Percentiles rank a stretch among this genome's conserved stretches.
These are phyloP conservation scores for Muscicapa adusta DNA, from an alignment of 2,113 vertebrate species.

Conservation along the genomic window DNA sequence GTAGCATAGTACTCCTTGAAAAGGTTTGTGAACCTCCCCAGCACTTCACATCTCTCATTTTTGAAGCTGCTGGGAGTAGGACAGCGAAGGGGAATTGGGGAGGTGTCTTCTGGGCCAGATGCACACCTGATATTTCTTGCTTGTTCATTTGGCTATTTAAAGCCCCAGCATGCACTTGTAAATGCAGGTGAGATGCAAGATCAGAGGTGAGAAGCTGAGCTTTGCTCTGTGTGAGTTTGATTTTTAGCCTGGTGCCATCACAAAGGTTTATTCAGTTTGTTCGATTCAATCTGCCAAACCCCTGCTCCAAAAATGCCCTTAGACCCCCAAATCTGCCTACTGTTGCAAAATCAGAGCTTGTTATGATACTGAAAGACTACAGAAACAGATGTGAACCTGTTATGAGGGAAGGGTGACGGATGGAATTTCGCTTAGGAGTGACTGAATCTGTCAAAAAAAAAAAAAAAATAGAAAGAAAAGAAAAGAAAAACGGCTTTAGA, in stretches of 20 bases:
- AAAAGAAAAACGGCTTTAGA: not conserved
- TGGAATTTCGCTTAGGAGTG: not conserved
- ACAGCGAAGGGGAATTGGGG: fast-evolving
- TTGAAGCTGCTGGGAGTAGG: not conserved
- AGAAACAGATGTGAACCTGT: not conserved
- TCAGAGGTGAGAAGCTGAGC: not conserved
- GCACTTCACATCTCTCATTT: not conserved
- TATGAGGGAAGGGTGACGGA: not conserved
- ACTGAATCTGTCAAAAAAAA: not conserved
- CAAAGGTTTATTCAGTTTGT: not conserved
- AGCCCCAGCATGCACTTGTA: not conserved
- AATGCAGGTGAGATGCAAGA: not conserved
- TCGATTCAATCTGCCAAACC: not conserved
- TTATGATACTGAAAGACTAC: not conserved
- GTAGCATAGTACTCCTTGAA: not conserved
- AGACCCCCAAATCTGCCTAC: not conserved
- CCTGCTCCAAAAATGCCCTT: not conserved
- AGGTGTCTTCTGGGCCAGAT: not conserved
- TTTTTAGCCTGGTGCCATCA: not conserved
- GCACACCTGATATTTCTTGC: not conserved
- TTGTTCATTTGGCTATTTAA: not conserved
- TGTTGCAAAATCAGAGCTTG: conserved; percentile 21
- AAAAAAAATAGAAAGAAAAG: no score
- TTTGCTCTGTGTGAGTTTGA: not conserved
- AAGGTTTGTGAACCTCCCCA: not conserved